Conservation (phyloP, 1,140 invertebrate genomes). For the Zelostemma sp. region DNA sequence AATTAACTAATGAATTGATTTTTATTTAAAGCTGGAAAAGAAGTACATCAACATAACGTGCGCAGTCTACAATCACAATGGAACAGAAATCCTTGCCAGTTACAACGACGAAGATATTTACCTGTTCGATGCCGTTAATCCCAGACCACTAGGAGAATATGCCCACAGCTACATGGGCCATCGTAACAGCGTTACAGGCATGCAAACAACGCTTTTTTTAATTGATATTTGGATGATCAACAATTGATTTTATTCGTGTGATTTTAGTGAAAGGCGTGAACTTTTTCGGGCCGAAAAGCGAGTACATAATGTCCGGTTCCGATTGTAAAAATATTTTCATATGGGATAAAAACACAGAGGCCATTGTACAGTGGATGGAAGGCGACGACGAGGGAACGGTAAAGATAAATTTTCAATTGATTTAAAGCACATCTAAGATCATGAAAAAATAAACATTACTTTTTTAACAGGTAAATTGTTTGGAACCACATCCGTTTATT, state of each 20-base stretch:
- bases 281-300: constrained; percentile 92
- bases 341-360: constrained; percentile 92
- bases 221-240: constrained; percentile 2
- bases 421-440: no score
- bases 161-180: constrained; percentile 85
- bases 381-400: constrained; percentile 91
- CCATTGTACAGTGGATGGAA: constrained; percentile 88
- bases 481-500: constrained; percentile 90
- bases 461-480: constrained; percentile 94
- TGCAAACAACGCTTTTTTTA: constrained; percentile 1
- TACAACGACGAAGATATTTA: constrained; percentile 97
- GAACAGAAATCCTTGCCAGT: constrained; percentile 89
- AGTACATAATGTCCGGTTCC: constrained; percentile 93
- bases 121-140: constrained; percentile 80
- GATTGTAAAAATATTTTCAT: constrained; percentile 96
- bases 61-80: constrained; percentile 92
- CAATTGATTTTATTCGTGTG: constrained; percentile 2
- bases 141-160: constrained; percentile 73
- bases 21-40: constrained; percentile 38
- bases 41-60: constrained; percentile 79
- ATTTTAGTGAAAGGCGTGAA: constrained; percentile 90
- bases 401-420: constrained; percentile 67
- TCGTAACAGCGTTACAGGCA: constrained; percentile 79
- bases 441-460: no score
- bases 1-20: constrained; percentile 19